A percentile compares a stretch with the other conserved stretches of the same genome.
Evolutionary conservation across 2,888 invertebrate genomes (phyloP).

Genomic region (Sthenelais limicola): DNA sequence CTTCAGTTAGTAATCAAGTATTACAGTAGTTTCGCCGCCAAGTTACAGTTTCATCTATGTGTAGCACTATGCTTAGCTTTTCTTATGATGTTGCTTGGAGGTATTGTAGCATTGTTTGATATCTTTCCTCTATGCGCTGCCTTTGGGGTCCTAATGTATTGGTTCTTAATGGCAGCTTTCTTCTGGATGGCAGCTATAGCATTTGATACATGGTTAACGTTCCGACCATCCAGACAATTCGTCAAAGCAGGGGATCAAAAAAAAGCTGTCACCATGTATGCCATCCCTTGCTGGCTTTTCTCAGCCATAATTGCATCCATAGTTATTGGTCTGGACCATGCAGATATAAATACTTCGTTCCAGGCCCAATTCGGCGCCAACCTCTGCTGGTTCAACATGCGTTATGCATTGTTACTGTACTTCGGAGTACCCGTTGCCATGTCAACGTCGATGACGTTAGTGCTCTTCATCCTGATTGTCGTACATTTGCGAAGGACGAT

Average conservation of each 20-base stretch:
- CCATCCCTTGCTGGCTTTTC: slow-evolving; percentile 15
- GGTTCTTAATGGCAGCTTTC: slow-evolving; percentile 13
- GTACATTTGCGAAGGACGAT: neutral
- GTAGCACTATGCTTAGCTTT: slow-evolving; percentile 2
- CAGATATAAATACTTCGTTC: neutral
- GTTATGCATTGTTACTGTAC: slow-evolving; percentile 14
- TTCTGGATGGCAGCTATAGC: slow-evolving; percentile 11
- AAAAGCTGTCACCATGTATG: slow-evolving; percentile 1
- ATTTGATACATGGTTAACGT: slow-evolving; percentile 4
- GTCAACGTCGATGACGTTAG: neutral
- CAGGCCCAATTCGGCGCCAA: slow-evolving; percentile 3
- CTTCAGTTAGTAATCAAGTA: slow-evolving; percentile 4
- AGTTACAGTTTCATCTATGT: slow-evolving; percentile 17
- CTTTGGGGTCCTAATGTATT: slow-evolving; percentile 9
- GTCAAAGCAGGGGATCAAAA: neutral
- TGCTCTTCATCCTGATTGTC: slow-evolving; percentile 5
- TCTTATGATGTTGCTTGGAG: neutral
- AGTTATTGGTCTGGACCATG: neutral
- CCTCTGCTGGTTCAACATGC: slow-evolving; percentile 20
- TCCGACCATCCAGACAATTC: slow-evolving; percentile 9
- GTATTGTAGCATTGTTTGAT: neutral
- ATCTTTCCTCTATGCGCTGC: neutral
- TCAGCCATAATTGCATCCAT: slow-evolving; percentile 1
- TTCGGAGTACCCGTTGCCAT: slow-evolving; percentile 9
- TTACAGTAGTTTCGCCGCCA: slow-evolving; percentile 14